phyloP scores from a whole-genome alignment of 1,140 invertebrate species.

The Trachymyrmex cornetzi region DNA sequence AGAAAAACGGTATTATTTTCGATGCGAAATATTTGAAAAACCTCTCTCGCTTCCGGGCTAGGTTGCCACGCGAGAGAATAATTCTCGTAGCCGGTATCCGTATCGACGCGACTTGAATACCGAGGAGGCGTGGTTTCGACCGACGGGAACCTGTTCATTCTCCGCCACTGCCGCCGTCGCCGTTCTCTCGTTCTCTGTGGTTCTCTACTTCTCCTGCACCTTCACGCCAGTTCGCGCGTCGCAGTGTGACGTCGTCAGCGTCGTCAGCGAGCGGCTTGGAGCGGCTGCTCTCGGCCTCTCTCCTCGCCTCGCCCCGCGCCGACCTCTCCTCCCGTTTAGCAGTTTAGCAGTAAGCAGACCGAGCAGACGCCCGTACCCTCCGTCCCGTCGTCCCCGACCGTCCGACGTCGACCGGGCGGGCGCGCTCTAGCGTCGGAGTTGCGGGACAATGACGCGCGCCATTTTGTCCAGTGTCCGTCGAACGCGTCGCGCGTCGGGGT shows the following conservation, averaged over 20 bases:
- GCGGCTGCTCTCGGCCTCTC: not conserved
- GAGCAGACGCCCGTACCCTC: too few species aligned
- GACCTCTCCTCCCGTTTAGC: too few species aligned
- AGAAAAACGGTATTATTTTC: not conserved
- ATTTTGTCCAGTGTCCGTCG: constrained; percentile 75
- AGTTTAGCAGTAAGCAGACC: too few species aligned
- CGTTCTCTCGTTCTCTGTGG: not conserved
- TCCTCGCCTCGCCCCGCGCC: too few species aligned
- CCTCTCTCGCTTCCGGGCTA: not conserved
- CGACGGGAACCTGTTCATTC: constrained; percentile 68
- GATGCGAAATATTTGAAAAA: not conserved
- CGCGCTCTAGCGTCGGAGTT: constrained; percentile 66
- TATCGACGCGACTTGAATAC: constrained; percentile 58
- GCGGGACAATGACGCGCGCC: constrained; percentile 66
- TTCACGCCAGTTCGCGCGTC: not conserved
- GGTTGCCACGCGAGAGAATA: not conserved
- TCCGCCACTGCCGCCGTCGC: not conserved
- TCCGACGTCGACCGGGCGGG: not conserved
- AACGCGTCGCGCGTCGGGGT: constrained; percentile 74
- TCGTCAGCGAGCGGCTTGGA: too few species aligned
- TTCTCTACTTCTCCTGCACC: not conserved
- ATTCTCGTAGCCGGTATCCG: not conserved
- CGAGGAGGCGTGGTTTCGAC: constrained; percentile 67
- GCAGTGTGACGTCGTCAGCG: constrained; percentile 30
- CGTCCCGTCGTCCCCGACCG: too few species aligned